Evolutionary conservation across 2,888 invertebrate genomes (phyloP).

Genomic region (Amphipyra tragopoginis): DNA sequence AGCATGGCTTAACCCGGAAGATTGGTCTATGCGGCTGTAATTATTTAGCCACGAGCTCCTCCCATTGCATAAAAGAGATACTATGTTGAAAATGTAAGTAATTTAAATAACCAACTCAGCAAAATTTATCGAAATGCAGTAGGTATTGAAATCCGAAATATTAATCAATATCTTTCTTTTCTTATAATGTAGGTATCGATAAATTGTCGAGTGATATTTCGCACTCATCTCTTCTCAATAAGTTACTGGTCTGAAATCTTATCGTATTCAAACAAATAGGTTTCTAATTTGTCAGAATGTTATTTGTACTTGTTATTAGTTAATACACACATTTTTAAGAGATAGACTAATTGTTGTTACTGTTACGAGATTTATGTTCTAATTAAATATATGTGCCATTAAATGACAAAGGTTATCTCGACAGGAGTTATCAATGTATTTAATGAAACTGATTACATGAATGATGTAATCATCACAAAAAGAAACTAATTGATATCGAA

Average conservation of each 20-base stretch:
- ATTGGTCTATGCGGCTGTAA: too few species aligned
- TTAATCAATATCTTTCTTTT: too few species aligned
- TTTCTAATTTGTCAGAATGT: neutral
- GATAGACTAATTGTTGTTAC: conserved; percentile 10
- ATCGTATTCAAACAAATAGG: neutral
- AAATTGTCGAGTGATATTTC: too few species aligned
- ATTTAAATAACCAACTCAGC: too few species aligned
- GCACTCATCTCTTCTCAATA: neutral
- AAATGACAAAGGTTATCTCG: conserved; percentile 31
- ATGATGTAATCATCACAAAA: conserved; percentile 32
- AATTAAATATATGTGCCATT: conserved; percentile 44
- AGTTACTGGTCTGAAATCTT: neutral
- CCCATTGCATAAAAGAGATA: too few species aligned
- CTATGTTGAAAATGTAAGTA: too few species aligned
- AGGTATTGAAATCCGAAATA: too few species aligned
- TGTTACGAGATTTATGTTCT: conserved; percentile 16
- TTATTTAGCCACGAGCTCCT: too few species aligned
- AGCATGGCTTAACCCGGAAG: too few species aligned
- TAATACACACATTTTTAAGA: conserved; percentile 1
- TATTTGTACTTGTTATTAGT: conserved; percentile 1
- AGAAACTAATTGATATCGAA: conserved; percentile 16
- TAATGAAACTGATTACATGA: conserved; percentile 28
- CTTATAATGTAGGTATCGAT: too few species aligned
- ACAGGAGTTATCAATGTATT: conserved; percentile 29
- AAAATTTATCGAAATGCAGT: too few species aligned